phyloP scores from a whole-genome alignment of 2,113 vertebrate genomes.

The Ascaphus truei region DNA sequence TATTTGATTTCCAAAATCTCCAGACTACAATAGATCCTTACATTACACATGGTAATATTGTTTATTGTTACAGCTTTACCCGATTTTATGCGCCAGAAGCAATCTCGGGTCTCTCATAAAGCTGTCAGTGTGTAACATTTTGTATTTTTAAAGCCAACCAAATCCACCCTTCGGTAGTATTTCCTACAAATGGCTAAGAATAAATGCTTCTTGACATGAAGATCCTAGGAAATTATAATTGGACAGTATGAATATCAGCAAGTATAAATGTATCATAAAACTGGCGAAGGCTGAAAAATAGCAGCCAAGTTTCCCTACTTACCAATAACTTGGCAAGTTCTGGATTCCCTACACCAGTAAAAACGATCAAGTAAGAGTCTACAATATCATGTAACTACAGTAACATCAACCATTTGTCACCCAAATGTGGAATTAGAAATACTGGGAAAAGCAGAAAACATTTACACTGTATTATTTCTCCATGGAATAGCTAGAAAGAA shows the following conservation, averaged over 20 bases:
- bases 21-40: constrained; percentile 36
- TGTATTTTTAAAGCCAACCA: constrained; percentile 46
- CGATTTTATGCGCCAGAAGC: constrained; percentile 43
- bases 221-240: constrained; percentile 45
- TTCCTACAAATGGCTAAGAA: constrained; percentile 42
- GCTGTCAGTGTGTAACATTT: constrained; percentile 38
- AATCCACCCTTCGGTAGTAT: constrained; percentile 50
- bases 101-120: not conserved
- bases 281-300: constrained; percentile 45
- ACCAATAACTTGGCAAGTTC: constrained; percentile 46
- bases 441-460: not conserved
- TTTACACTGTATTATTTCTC: constrained; percentile 11
- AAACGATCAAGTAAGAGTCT: constrained; percentile 33
- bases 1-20: no score
- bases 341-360: constrained; percentile 28
- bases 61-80: no score
- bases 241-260: constrained; percentile 45
- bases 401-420: constrained; percentile 23
- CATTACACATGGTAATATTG: no score
- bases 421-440: constrained; percentile 8
- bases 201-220: constrained; percentile 47
- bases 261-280: constrained; percentile 45
- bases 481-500: not conserved
- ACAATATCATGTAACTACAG: constrained; percentile 18
- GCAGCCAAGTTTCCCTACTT: constrained; percentile 39